Evolutionary conservation across 2,888 invertebrate species (phyloP).

Genomic region (Rhabditoides inermis): DNA sequence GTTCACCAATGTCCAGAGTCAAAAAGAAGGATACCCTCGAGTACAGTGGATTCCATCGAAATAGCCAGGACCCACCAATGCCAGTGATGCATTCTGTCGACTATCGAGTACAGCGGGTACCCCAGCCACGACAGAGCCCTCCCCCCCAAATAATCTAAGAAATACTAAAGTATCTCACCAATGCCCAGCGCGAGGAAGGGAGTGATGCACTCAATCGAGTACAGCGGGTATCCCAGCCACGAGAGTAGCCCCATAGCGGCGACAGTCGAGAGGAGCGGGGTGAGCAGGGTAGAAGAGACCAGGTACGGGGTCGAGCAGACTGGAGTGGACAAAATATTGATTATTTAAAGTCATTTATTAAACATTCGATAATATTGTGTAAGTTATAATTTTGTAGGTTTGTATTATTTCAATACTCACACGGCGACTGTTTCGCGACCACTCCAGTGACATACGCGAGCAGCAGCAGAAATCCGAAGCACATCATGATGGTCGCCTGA

Average conservation of each 20-base stretch:
- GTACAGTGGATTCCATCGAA: too few species aligned
- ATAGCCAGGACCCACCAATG: too few species aligned
- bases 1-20: too few species aligned
- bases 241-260: conserved; percentile 45
- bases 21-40: too few species aligned
- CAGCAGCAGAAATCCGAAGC: conserved; percentile 45
- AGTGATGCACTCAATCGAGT: conserved; percentile 45
- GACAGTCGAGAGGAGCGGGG: conserved; percentile 39
- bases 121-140: too few species aligned
- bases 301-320: not conserved
- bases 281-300: conserved; percentile 22
- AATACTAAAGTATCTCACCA: conserved; percentile 7
- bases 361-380: not conserved
- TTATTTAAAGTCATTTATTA: not conserved
- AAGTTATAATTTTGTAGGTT: too few species aligned
- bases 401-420: too few species aligned
- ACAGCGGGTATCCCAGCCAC: conserved; percentile 34
- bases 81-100: too few species aligned
- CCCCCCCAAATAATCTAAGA: not conserved
- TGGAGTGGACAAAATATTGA: not conserved
- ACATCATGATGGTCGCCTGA: conserved; percentile 45
- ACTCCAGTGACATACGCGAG: conserved; percentile 40
- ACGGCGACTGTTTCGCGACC: conserved; percentile 16
- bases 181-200: conserved; percentile 32
- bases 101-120: too few species aligned